Conservation (phyloP, 2,888 invertebrate species). For the Leptinotarsa haldemani region DNA sequence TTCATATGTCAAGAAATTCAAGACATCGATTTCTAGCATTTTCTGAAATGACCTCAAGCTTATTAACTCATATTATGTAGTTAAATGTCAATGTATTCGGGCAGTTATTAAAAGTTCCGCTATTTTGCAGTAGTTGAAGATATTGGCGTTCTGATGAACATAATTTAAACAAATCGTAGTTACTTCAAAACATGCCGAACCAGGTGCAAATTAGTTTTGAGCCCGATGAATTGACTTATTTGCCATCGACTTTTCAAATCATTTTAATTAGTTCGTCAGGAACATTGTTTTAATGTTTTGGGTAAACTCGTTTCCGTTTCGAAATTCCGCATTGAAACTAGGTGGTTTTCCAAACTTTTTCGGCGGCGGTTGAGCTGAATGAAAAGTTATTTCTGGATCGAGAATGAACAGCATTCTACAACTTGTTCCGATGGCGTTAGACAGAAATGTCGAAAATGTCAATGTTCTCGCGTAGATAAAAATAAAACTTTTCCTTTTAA, state of each 20-base stretch:
- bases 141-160: not conserved
- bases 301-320: not conserved
- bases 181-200: not conserved
- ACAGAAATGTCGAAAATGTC: not conserved
- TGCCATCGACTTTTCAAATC: not conserved
- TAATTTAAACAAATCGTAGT: not conserved
- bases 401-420: not conserved
- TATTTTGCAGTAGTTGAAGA: too few species aligned
- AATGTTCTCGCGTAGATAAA: not conserved
- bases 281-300: not conserved
- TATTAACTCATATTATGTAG: too few species aligned
- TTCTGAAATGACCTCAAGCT: too few species aligned
- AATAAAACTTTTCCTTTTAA: too few species aligned
- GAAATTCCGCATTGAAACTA: not conserved
- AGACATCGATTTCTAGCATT: too few species aligned
- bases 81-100: too few species aligned
- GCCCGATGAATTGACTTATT: not conserved
- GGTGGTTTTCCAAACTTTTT: constrained; percentile 14
- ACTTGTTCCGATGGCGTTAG: not conserved
- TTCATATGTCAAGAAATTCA: too few species aligned
- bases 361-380: constrained; percentile 4
- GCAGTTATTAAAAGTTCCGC: too few species aligned
- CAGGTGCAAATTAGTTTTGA: not conserved
- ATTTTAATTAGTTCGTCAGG: constrained; percentile 6
- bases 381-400: constrained; percentile 2